phyloP scores from a whole-genome alignment of 2,113 vertebrate species.

The Lanius ludovicianus region DNA sequence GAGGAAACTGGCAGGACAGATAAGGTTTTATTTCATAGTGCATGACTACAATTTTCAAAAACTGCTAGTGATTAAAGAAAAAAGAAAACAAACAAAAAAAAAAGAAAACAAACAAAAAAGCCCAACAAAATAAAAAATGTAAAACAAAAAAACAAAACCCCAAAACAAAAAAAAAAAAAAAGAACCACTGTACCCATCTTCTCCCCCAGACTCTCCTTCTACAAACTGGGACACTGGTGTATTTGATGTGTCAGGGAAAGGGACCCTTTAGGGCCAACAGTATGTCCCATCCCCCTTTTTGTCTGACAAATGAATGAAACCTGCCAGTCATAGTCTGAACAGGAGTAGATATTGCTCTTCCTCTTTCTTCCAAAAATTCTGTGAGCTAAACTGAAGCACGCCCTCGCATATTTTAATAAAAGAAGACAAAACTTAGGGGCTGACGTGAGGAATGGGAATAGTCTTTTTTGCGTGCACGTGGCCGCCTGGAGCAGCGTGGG shows the following conservation, averaged over 20 bases:
- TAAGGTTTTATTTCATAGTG: not conserved
- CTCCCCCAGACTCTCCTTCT: not conserved
- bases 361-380: not conserved
- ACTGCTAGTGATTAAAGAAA: not conserved
- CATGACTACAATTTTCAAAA: not conserved
- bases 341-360: not conserved
- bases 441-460: rapidly evolving
- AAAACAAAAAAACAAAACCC: too few species aligned
- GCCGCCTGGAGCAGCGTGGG: not conserved
- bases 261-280: not conserved
- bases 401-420: not conserved
- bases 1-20: not conserved
- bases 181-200: not conserved
- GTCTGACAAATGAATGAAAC: not conserved
- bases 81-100: not conserved
- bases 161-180: not conserved
- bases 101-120: too few species aligned
- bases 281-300: not conserved
- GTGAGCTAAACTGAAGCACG: not conserved
- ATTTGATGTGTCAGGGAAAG: not conserved
- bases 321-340: not conserved
- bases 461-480: not conserved
- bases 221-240: not conserved
- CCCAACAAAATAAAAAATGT: too few species aligned
- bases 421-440: not conserved